Evolutionary conservation across 1,140 invertebrate species (phyloP), one percentile per base, ranked within the genome.

Genomic region (Polypedilum vanderplanki): DNA sequence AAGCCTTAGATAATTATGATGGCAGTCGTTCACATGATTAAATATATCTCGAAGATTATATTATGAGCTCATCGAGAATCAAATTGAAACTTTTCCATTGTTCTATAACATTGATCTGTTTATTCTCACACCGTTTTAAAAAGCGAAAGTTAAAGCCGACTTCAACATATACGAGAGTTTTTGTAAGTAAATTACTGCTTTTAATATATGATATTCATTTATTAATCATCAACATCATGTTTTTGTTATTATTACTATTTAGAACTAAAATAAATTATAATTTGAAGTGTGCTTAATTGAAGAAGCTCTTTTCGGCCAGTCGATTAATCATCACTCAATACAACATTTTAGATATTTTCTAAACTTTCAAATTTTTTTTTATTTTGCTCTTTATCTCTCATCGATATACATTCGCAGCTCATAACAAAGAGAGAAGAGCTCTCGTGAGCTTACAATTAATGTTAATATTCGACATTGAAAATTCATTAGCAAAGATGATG

Each of bases 401-500:
- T 33, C 5, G 5, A 33, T 33, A 57, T 15, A 57, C 46, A 57
- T 57, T 12, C 46, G 46, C 15, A n/a, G 10, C 9, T 12, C 5
- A 33, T 33, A 3, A n/a, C 10, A 57, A 57, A 33, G 24, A 33
- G 24, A 33, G 10, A 57, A 57, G 46, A 57, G 46, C 46, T 57
- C 46, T 33, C 24, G 24, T 33, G 24, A 33, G 24, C 24, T 33
- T 33, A 33, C 5, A 57, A 57, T 57, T 57, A 57, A 57, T 57
- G 46, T 57, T 57, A 57, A 57, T 57, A 57, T 12, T 57, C 46
- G 46, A 57, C 46, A 57, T 57, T 57, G 46, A 57, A 57, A 57
- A 57, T 57, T 57, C 46, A 57, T 57, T 57, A 57, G 12, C n/a
- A 57, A 57, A 57, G 46, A 33, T n/a, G n/a, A n/a, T n/a, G n/a